Base-by-base conservation (phyloP, 2,888 invertebrate species). In the Xestobium rufovillosum region DNA sequence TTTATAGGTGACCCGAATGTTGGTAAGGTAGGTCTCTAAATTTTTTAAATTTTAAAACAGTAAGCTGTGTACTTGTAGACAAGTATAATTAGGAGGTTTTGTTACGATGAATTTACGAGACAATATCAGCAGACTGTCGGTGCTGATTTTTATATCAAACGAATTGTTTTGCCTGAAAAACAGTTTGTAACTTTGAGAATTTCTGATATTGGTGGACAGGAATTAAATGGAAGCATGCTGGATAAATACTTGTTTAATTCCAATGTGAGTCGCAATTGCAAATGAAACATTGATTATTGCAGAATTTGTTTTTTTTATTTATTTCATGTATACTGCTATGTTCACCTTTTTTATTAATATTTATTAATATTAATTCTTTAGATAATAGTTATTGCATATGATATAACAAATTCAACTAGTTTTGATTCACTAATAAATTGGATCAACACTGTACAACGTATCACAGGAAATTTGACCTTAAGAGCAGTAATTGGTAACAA, bases 181-280 rank as follows among this genome's bases (percentile, higher is more conserved):
- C 68, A 69, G 34, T 72, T 77, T 51, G 76, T 83, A 31, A 77
- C 80, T 14, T 61, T 88, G 34, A 79, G 86, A 60, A 72, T 92
- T 16, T 88, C 88, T 70, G 91, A 92, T 62, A 76, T 91, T 36
- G 85, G 87, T 28, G 90, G 91, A 12, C 76, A 78, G 45, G 79
- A 86, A 23, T 66, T 86, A 8, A 72, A 73, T 30, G 83, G 86
- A 4, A 69, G 73, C 41, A 89, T 91, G 88, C 68, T 91, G 27
- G 78, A 77, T 48, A 81, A 81, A 62, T 83, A 83, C 54, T 61
- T 83, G 31, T 81, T 75, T 52, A 76, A 72, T 31, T 74, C 80
- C 31, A 75, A 87, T 63, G 83, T 83, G 66, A 71, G 74, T 60
- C 14, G 31, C n/a, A 12, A 3, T 19, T 19, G 14, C 26, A 23